Conservation (phyloP, 2,113 vertebrate genomes). For the Nycticryphes semicollaris region DNA sequence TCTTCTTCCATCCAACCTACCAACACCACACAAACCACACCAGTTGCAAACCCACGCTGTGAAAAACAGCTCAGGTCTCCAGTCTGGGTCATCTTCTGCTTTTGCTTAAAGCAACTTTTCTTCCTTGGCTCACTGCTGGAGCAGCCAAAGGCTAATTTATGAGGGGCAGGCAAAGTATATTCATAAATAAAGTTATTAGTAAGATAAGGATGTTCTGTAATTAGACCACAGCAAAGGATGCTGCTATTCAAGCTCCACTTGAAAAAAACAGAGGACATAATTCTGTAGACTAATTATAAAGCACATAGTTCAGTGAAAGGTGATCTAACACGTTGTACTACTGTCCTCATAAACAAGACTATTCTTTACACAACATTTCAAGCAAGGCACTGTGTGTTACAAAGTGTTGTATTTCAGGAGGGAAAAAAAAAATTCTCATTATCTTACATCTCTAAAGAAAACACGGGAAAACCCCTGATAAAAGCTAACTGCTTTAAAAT, state of each 20-base stretch:
- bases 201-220: constrained; percentile 9
- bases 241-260: neutral
- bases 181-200: neutral
- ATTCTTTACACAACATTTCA: neutral
- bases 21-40: neutral
- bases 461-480: neutral
- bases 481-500: neutral
- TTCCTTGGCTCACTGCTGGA: neutral
- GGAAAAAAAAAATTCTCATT: neutral
- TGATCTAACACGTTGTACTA: neutral
- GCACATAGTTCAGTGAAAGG: neutral
- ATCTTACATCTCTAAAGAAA: constrained; percentile 24
- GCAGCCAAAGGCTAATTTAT: neutral
- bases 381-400: neutral
- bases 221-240: constrained; percentile 10
- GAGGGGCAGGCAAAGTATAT: neutral
- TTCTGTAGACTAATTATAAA: neutral
- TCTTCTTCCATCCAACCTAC: neutral
- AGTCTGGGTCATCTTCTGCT: neutral
- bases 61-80: neutral
- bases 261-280: neutral
- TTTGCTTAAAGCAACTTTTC: neutral
- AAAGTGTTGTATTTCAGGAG: neutral
- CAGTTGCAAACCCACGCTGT: neutral
- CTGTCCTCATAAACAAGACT: neutral